A percentile compares a stretch with the other conserved stretches of the same genome.
phyloP scores from a whole-genome alignment of 2,113 vertebrate species.

The Pseudorasbora parva region DNA sequence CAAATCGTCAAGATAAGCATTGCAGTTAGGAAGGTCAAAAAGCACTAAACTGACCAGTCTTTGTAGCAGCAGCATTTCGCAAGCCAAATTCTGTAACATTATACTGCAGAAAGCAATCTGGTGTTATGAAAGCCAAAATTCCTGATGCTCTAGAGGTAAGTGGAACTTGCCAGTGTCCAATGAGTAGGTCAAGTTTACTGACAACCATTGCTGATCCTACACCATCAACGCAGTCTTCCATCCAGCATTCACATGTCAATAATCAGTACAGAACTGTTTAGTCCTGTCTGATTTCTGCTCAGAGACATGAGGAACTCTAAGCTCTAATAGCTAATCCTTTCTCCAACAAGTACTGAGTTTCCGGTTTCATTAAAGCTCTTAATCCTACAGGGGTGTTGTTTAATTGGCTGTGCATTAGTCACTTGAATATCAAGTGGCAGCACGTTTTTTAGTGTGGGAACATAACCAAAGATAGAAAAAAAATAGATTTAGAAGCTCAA shows the following conservation, averaged over 20 bases:
- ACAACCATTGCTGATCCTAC: background rate
- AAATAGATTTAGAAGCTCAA: no score
- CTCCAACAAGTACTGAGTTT: background rate
- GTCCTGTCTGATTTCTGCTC: background rate
- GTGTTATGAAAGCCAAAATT: no score
- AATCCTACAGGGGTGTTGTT: background rate
- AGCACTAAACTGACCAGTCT: no score
- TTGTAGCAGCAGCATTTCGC: no score
- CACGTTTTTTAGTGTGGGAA: no score
- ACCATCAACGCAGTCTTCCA: background rate
- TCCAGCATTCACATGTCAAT: background rate
- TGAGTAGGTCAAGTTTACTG: background rate
- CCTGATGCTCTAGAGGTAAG: no score
- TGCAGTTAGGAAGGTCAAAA: no score
- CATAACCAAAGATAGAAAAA: no score
- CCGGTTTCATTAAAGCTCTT: background rate
- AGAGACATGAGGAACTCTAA: background rate
- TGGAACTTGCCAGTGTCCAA: background rate
- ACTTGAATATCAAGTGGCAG: background rate
- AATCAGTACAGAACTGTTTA: background rate
- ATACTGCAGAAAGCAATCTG: no score
- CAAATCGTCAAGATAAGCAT: no score
- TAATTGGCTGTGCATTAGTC: background rate
- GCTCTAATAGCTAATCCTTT: background rate
- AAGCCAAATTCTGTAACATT: no score